Evolutionary conservation across 2,888 invertebrate genomes (phyloP).

Genomic region (Colletes collaris): DNA sequence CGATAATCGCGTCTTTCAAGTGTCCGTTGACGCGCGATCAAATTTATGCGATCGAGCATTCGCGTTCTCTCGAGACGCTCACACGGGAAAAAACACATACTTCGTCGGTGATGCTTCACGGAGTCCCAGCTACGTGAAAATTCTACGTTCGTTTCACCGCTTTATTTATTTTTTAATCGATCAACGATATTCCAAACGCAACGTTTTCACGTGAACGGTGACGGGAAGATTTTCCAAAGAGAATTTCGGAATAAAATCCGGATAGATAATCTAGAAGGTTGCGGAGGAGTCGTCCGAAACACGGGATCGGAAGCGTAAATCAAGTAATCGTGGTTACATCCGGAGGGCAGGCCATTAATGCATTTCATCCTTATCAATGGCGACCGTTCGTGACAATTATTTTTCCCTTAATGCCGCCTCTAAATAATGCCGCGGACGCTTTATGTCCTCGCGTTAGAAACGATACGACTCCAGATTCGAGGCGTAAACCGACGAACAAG

Average conservation of each 20-base stretch:
- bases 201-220: no score
- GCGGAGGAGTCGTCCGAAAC: no score
- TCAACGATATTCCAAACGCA: no score
- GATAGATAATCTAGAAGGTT: no score
- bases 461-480: conserved; percentile 56
- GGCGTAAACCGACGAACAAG: conserved; percentile 58
- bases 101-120: no score
- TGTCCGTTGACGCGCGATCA: conserved; percentile 12
- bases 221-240: no score
- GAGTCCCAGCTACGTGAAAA: no score
- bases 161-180: no score
- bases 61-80: neutral
- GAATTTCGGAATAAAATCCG: no score
- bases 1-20: conserved; percentile 33
- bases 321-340: conserved; percentile 21
- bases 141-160: no score
- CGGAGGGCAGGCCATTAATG: conserved; percentile 22
- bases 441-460: conserved; percentile 39
- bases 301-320: neutral
- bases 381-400: conserved; percentile 39
- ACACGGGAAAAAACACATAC: no score
- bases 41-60: conserved; percentile 19
- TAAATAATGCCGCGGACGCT: conserved; percentile 44
- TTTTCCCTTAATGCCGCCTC: conserved; percentile 41
- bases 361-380: conserved; percentile 52